A percentile compares a stretch with the other conserved stretches of the same genome.
Conservation (phyloP, 2,797 vertebrate genomes). For the Rhabdophis nuchalis region DNA sequence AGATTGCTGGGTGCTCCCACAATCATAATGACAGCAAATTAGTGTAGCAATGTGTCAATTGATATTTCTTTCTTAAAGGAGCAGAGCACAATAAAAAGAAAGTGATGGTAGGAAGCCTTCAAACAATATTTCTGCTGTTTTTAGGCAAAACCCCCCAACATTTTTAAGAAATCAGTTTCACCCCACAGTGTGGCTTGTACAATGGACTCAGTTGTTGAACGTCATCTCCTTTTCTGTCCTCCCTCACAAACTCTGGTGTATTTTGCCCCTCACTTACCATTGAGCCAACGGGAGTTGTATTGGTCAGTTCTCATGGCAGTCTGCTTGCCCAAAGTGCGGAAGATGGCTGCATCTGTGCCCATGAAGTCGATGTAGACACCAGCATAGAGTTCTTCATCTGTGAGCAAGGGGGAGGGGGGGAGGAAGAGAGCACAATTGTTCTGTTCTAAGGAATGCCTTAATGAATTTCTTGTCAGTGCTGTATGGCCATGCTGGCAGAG, state of each 20-base stretch:
- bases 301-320: conserved; percentile 98
- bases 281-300: conserved; percentile 99
- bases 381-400: conserved; percentile 96
- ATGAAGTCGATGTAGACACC: conserved; percentile 99
- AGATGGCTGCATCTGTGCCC: conserved; percentile 97
- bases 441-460: background rate
- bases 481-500: background rate
- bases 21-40: background rate
- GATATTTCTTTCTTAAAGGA: background rate
- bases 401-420: background rate
- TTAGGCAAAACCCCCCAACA: background rate
- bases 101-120: background rate
- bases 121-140: background rate
- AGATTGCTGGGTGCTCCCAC: background rate
- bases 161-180: background rate
- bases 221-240: background rate
- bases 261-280: conserved; percentile 72
- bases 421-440: background rate
- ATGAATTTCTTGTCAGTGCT: background rate
- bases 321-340: conserved; percentile 95
- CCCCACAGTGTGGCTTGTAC: background rate
- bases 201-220: background rate
- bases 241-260: background rate
- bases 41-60: background rate
- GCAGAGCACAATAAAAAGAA: background rate